Evolutionary conservation across 2,113 vertebrate genomes (phyloP).

Genomic region (Boulengeromyrus knoepffleri): DNA sequence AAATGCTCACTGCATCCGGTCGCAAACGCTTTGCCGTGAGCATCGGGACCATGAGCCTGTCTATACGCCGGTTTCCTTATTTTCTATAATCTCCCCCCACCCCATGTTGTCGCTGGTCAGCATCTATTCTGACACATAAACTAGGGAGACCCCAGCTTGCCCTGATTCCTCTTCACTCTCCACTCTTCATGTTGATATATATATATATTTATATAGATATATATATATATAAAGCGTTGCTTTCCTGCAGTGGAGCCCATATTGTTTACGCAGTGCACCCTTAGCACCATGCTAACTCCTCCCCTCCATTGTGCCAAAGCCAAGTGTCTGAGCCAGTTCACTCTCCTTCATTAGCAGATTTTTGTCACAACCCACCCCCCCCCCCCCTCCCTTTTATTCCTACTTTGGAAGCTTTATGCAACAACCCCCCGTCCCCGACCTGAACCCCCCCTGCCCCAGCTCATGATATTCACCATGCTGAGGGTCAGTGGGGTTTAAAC

Average conservation of each 20-base stretch:
- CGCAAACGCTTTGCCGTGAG: neutral
- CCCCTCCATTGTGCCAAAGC: slow-evolving; percentile 53
- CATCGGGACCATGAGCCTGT: neutral
- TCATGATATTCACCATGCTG: slow-evolving; percentile 65
- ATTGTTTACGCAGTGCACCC: slow-evolving; percentile 43
- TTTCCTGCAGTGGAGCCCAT: slow-evolving; percentile 26
- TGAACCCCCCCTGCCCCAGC: slow-evolving; percentile 34
- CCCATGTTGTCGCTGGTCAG: neutral
- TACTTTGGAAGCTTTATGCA: slow-evolving; percentile 51
- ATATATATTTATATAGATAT: no score
- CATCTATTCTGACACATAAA: neutral
- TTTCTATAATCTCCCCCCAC: neutral
- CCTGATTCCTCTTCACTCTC: slow-evolving; percentile 49
- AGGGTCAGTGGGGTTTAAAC: slow-evolving; percentile 61
- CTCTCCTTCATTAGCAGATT: slow-evolving; percentile 56
- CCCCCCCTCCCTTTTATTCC: slow-evolving; percentile 46
- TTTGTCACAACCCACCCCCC: slow-evolving; percentile 55
- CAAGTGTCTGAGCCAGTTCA: slow-evolving; percentile 61
- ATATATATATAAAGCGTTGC: neutral
- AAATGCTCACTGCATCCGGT: neutral
- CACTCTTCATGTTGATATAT: slow-evolving; percentile 24
- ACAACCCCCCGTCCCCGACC: slow-evolving; percentile 41
- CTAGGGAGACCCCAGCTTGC: slow-evolving; percentile 35
- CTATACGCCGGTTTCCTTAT: neutral
- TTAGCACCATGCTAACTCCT: slow-evolving; percentile 43